Base-by-base conservation (phyloP, 2,797 vertebrate genomes). In the Babyrousa celebensis region DNA sequence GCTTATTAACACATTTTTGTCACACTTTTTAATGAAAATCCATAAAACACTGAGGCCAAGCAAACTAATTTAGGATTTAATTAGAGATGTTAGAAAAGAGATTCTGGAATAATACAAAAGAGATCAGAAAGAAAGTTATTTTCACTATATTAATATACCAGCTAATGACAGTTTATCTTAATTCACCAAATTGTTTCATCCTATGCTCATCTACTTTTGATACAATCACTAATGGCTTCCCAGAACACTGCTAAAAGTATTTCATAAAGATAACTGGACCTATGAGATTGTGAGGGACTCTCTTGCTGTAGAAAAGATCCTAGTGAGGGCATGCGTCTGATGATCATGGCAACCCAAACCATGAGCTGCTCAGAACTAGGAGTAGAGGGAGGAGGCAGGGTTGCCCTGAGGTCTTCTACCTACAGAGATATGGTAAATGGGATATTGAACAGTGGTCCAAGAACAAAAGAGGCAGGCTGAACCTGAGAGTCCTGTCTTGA, bases 11-110 rank as follows among this genome's bases (percentile, higher is more conserved):
- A 96, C 27, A 86, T 89, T 95, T 92, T 84, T 8, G 87, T 96
- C 65, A 93, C 62, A 97, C 36, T 93, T 94, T 80, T 95, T 65
- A 95, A 89, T 95, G 62, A 93, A 97, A 78, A 87, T 75, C 25
- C 58, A 14, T 80, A 86, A 84, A 84, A 94, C 40, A 87, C 1
- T 62, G 20, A 8, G 27, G n/a, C 52, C 4, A 90, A 85, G 71
- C 27, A 94, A 93, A 86, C 85, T 80, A 96, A 93, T 72, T 95
- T 82, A 92, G 36, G 63, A 85, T 83, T 88, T 95, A 92, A 96
- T 94, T 92, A 90, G 27, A 77, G n/a, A 85, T n/a, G n/a, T 82
- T 75, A 89, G 48, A 77, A 95, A 92, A 90, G 27, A 91, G 40
- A 86, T 91, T 17, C n/a, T 78, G 43, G 1, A 58, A 9, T 48